Evolutionary conservation across 2,113 vertebrate genomes (phyloP), one percentile per base, ranked within the genome.

Genomic region (Bagarius yarrelli): DNA sequence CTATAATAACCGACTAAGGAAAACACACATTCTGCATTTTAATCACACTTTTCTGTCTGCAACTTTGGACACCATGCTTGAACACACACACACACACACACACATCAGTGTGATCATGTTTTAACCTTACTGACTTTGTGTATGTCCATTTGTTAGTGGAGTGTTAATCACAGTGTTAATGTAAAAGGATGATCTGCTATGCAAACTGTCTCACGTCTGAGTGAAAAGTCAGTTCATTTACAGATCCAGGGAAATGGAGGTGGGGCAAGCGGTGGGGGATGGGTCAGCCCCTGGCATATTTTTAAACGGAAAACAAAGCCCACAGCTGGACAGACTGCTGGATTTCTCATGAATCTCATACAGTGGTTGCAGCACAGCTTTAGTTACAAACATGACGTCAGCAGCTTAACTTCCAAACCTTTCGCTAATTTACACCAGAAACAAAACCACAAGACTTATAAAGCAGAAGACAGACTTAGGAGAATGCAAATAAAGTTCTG

Each of bases 151-250:
- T 18, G 18, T 21, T 32, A 0, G 3, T 21, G n/a, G 30, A 11
- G 50, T 32, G 13, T 32, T 32, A 32, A 73, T 73, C 27, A 71
- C 44, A 25, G 23, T 79, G 70, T 79, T 85, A 75, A 70, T 81
- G 78, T 76, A 76, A 76, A n/a, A 55, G 76, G 66, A 64, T 57
- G 14, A 64, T 70, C 56, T 47, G 83, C 76, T 34, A 60, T 25
- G 9, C 72, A 53, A 75, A 27, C 76, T 76, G 44, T 47, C 79
- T 80, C 66, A 71, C 71, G 59, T 77, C 72, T 82, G 82, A 73
- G 73, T 84, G 82, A 86, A 86, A 86, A 59, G 57, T 79, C 83
- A 80, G 40, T 76, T 81, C 55, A 79, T 40, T 78, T 79, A 36
- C 69, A 44, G 70, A 32, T 57, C 70, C n/a, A n/a, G 63, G 56